Conservation (phyloP, 2,113 vertebrate genomes). For the Stomatorhinus ivindoensis region DNA sequence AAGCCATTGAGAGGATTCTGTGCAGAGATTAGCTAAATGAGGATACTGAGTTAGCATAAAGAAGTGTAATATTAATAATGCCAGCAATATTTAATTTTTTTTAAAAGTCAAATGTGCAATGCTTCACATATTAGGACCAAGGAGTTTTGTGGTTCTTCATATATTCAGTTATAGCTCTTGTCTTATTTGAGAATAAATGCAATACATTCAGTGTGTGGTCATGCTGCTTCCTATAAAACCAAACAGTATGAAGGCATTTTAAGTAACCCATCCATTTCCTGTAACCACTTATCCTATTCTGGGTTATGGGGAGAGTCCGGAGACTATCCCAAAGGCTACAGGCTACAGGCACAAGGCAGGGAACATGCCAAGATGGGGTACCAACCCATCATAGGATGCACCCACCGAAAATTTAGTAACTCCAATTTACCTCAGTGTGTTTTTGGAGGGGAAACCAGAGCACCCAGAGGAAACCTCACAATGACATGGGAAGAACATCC, state of each 20-base stretch:
- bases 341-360: neutral
- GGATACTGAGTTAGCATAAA: neutral
- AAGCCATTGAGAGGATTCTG: constrained; percentile 16
- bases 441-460: neutral
- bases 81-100: neutral
- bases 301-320: neutral
- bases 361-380: neutral
- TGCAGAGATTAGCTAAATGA: constrained; percentile 18
- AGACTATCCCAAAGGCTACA: neutral
- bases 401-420: neutral
- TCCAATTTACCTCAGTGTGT: neutral
- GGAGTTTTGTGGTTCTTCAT: neutral
- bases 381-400: neutral
- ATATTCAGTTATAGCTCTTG: neutral
- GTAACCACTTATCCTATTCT: neutral
- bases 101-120: neutral
- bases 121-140: neutral
- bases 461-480: neutral
- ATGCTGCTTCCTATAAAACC: neutral
- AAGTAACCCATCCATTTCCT: neutral
- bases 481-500: neutral
- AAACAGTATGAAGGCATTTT: neutral
- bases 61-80: neutral
- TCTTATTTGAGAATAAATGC: neutral
- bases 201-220: neutral